Base-by-base conservation (phyloP, 2,888 invertebrate genomes). In the Amblyteles armatorius region DNA sequence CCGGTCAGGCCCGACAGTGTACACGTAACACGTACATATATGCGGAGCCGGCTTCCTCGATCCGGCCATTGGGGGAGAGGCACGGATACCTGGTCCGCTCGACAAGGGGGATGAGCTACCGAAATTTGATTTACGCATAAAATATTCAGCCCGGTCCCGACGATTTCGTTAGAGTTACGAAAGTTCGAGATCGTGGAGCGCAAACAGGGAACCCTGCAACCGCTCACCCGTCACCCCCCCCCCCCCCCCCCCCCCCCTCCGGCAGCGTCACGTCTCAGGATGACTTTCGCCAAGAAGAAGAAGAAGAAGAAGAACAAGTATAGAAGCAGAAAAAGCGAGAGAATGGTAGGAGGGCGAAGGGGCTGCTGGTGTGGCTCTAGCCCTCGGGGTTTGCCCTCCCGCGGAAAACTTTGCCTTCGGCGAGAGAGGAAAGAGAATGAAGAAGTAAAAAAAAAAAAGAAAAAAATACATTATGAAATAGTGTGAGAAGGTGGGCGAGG, bases 101-200 rank as follows among this genome's bases (percentile, higher is more conserved):
- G n/a, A 72, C 69, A 71, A 50, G 69, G 60, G 55, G 50, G 65
- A 60, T 67, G 80, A 68, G 84, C 87, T 84, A 86, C 86, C 84
- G 82, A 88, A 85, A 90, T 90, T 89, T 90, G 90, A 91, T 91
- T 91, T 91, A 90, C 90, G 91, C 88, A 90, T 92, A 90, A 91
- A 91, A 91, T 92, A 92, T 92, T 92, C 91, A 91, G 88, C 48
- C 87, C 88, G 87, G 87, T 86, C 88, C 65, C 87, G 88, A 79
- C 84, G 90, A 92, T 91, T 92, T 90, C 89, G 91, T 92, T 91
- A 90, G 87, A 90, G 90, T 90, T 89, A 87, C 88, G 81, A 88
- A 82, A 90, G 89, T 90, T 90, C 86, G 86, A 78, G 87, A 88
- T 86, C 84, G 88, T 85, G 84, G 83, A 86, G 85, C 85, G 73